Percentiles rank a stretch among this genome's conserved stretches.
Conservation (phyloP, 2,113 vertebrate species). For the Amphilophus citrinellus region DNA sequence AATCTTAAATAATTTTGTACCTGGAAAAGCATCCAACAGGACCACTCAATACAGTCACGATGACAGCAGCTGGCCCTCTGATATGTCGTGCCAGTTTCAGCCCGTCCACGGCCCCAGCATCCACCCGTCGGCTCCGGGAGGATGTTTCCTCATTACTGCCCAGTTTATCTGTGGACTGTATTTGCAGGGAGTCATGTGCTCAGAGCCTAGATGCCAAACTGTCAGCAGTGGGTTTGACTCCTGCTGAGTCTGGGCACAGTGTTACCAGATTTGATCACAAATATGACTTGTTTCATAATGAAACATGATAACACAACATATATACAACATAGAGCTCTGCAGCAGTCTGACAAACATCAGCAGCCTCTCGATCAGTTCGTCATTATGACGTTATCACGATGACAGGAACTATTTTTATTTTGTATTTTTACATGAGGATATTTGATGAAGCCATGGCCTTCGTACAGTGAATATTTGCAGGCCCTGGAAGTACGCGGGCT, state of each 20-base stretch:
- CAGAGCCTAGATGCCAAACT: not conserved
- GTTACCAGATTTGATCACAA: not conserved
- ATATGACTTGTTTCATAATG: not conserved
- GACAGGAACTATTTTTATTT: not conserved
- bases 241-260: not conserved
- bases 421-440: no score
- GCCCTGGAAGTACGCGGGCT: not conserved
- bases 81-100: not conserved
- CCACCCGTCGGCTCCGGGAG: not conserved
- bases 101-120: no score
- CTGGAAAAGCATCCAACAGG: not conserved
- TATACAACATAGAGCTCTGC: not conserved
- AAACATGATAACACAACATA: no score
- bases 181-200: not conserved
- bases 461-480: not conserved
- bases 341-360: not conserved
- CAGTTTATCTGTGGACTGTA: not conserved
- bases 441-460: not conserved
- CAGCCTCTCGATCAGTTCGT: not conserved
- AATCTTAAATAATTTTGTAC: not conserved
- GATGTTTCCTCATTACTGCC: not conserved
- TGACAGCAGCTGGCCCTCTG: not conserved
- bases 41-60: not conserved
- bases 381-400: no score
- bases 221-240: not conserved